Percentiles rank a stretch among this genome's conserved stretches.
These are phyloP conservation scores for Miltochrista miniata DNA, from an alignment of 2,888 invertebrate species.

Conservation along the genomic window DNA sequence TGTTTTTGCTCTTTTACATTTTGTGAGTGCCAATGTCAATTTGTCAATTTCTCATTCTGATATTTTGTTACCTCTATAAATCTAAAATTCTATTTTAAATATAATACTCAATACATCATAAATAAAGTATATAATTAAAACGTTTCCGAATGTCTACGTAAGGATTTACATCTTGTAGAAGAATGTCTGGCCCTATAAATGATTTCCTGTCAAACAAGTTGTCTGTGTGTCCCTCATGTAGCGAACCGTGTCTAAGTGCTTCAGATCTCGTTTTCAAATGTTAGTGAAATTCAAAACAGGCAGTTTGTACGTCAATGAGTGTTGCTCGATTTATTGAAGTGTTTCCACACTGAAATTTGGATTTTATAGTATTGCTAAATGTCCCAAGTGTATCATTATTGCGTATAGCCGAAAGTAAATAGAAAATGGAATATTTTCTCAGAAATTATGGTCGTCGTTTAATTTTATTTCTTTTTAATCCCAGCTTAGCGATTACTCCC, in stretches of 20 bases:
- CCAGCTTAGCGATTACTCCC: no score
- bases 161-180: neutral
- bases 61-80: no score
- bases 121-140: neutral
- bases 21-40: no score
- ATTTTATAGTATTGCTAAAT: slow-evolving; percentile 50
- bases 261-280: slow-evolving; percentile 70
- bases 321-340: slow-evolving; percentile 70
- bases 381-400: slow-evolving; percentile 37
- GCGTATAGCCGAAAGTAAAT: slow-evolving; percentile 27
- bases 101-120: no score
- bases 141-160: no score
- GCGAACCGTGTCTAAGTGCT: slow-evolving; percentile 76
- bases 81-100: no score
- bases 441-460: neutral
- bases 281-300: slow-evolving; percentile 79
- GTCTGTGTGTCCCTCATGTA: slow-evolving; percentile 46
- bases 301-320: slow-evolving; percentile 69
- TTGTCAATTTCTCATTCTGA: no score
- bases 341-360: slow-evolving; percentile 55
- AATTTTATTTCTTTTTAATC: neutral
- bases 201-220: neutral
- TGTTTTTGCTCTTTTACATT: no score
- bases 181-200: no score
- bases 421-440: slow-evolving; percentile 28